These are phyloP conservation scores for Phodopus roborovskii DNA, from an alignment of 2,113 vertebrate species.

Conservation along the genomic window DNA sequence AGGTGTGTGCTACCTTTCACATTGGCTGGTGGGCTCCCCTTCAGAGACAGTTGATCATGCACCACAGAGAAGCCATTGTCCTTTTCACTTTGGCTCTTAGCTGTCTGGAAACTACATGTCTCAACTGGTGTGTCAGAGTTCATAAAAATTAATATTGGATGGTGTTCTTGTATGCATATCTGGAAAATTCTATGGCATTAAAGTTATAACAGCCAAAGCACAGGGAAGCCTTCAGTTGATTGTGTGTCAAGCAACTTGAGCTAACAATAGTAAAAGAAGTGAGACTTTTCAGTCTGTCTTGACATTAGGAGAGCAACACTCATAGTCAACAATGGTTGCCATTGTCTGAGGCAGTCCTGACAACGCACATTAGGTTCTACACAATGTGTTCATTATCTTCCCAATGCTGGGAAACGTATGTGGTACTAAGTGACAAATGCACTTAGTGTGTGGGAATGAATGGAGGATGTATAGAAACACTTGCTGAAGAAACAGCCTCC, in stretches of 20 bases:
- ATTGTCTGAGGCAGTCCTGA: background rate
- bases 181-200: background rate
- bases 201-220: background rate
- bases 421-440: background rate
- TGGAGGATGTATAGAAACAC: background rate
- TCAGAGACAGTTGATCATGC: background rate
- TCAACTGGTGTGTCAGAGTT: background rate
- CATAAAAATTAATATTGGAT: background rate
- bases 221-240: background rate
- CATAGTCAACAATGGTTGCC: background rate
- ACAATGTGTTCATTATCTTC: slow-evolving; percentile 28
- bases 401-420: background rate
- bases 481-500: background rate
- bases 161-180: background rate
- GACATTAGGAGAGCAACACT: background rate
- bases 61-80: background rate
- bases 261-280: background rate
- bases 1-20: background rate
- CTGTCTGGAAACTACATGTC: background rate
- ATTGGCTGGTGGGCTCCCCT: background rate
- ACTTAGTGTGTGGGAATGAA: background rate
- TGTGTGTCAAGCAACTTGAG: background rate
- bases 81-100: background rate
- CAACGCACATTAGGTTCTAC: background rate
- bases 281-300: background rate